Conservation (phyloP, 2,888 invertebrate genomes). For the Beris chalybata region DNA sequence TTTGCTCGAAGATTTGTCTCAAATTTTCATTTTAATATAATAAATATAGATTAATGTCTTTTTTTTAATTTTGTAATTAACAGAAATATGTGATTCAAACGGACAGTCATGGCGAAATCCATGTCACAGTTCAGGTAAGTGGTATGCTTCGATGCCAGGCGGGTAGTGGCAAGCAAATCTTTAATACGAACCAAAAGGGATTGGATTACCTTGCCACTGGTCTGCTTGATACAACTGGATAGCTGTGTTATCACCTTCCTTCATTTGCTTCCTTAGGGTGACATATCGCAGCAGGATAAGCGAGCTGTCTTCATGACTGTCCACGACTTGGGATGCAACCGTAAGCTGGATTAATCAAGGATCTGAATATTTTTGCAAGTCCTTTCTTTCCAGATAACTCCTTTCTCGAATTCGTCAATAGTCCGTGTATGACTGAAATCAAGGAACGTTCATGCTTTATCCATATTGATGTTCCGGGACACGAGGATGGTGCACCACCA, state of each 20-base stretch:
- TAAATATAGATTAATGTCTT: neutral
- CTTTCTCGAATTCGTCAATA: constrained; percentile 79
- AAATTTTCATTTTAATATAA: neutral
- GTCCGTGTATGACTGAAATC: constrained; percentile 81
- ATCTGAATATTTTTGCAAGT: neutral
- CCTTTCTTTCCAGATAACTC: constrained; percentile 66
- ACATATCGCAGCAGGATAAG: constrained; percentile 76
- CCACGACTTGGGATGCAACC: constrained; percentile 84
- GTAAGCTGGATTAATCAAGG: constrained; percentile 55
- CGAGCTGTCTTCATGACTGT: constrained; percentile 84
- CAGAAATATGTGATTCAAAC: constrained; percentile 77
- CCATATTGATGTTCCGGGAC: constrained; percentile 84
- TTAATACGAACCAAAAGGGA: too few species aligned
- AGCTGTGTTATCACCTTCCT: neutral
- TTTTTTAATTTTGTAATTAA: constrained; percentile 55
- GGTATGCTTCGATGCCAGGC: too few species aligned
- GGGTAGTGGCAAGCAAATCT: too few species aligned
- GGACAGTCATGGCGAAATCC: constrained; percentile 72
- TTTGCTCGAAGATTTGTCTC: neutral
- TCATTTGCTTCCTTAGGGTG: constrained; percentile 63
- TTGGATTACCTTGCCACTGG: too few species aligned
- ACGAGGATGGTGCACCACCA: constrained; percentile 79
- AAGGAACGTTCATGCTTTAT: constrained; percentile 84
- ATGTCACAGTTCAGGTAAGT: constrained; percentile 74
- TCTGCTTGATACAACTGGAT: neutral